Conservation (phyloP, 1,140 invertebrate genomes). For the Carcinoscorpius rotundicauda region DNA sequence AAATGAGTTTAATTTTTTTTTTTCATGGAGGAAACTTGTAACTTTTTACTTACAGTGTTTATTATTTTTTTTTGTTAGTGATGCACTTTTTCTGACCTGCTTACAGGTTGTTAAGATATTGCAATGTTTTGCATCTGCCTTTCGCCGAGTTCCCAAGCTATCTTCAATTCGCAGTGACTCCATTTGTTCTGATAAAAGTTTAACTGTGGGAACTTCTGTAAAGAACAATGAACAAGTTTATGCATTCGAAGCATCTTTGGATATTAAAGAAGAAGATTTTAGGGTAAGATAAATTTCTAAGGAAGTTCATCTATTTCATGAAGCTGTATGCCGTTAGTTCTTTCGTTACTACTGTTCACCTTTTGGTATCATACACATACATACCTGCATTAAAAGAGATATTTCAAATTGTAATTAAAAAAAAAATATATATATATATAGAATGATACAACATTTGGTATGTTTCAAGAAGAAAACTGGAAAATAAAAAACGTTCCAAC, state of each 20-base stretch:
- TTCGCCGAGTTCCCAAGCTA: constrained; percentile 26
- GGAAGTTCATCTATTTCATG: constrained; percentile 4
- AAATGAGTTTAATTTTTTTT: too few relatives aligned
- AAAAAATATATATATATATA: too few relatives aligned
- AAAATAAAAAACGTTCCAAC: too few relatives aligned
- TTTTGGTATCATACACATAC: background rate
- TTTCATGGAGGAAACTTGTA: too few relatives aligned
- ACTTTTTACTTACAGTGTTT: too few relatives aligned
- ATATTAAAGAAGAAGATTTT: constrained; percentile 78
- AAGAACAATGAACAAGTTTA: constrained; percentile 30
- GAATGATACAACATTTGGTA: too few relatives aligned
- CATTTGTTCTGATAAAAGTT: constrained; percentile 17
- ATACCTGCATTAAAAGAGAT: too few relatives aligned
- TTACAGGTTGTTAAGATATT: constrained; percentile 35
- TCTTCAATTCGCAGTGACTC: constrained; percentile 5
- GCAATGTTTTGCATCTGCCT: constrained; percentile 36
- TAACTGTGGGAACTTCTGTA: constrained; percentile 31
- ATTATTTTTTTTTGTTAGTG: too few relatives aligned
- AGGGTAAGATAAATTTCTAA: constrained; percentile 40
- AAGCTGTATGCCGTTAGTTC: background rate
- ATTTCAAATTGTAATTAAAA: too few relatives aligned
- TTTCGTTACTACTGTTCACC: constrained; percentile 6
- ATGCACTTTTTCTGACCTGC: too few relatives aligned
- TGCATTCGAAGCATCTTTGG: constrained; percentile 70
- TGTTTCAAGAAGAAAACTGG: too few relatives aligned